Evolutionary conservation across 2,797 vertebrate species (phyloP), one percentile per base, ranked within the genome.

Genomic region (Ctenopoma kingsleyae): DNA sequence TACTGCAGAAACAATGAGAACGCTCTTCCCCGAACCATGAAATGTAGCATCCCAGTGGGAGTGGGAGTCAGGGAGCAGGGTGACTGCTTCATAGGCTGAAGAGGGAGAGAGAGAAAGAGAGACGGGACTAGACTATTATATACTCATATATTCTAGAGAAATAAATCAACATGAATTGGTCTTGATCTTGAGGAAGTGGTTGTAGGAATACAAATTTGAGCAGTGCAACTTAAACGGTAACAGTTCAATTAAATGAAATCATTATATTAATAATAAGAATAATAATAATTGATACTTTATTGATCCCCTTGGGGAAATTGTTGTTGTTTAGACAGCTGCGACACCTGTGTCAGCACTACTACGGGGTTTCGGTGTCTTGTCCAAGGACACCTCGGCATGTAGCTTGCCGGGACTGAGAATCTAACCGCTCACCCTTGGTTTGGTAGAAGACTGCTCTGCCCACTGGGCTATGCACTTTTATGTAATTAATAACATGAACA

Each of bases 1-100:
- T 93, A 93, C 87, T 67, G 73, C 65, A 74, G 85, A 90, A 89
- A 91, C 87, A 90, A 91, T 90, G 86, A 88, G 78, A 80, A 74
- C n/a, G 74, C 87, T 83, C 81, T 86, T 82, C 75, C 71, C 74
- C 8, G 25, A 76, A 76, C 85, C 72, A 71, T 19, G 48, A 88
- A 87, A 69, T 87, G 84, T 73, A 83, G 84, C 71, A 60, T 71
- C 81, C 74, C 75, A 59, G 81, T 72, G 81, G 72, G 78, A 82
- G 79, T 23, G 56, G 40, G 58, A 78, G 69, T 62, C 15, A 50
- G 62, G 62, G 65, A 75, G 65, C 58, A 43, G 36, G 23, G 36
- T 19, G 73, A 66, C 69, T 64, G 71, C 80, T 71, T 57, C 48
- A 56, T 22, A 63, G 46, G 59, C 50, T 60, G 69, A 63, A 60